Evolutionary conservation across 2,888 invertebrate species (phyloP).

Genomic region (Tridacna gigas): DNA sequence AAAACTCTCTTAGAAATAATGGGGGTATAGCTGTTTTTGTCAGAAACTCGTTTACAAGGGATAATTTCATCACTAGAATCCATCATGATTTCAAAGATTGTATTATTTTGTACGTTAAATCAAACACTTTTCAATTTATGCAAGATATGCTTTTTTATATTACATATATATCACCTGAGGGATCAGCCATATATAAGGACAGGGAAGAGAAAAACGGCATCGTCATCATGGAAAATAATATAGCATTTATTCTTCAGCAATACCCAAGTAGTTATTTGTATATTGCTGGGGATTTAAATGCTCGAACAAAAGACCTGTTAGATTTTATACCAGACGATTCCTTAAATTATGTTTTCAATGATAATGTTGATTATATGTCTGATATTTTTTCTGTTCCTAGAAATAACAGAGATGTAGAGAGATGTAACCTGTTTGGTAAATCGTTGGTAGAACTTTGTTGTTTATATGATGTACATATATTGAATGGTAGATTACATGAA

Average conservation of each 20-base stretch:
- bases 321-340: slow-evolving; percentile 39
- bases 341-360: slow-evolving; percentile 23
- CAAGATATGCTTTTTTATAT: slow-evolving; percentile 26
- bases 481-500: slow-evolving; percentile 26
- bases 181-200: slow-evolving; percentile 31
- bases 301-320: slow-evolving; percentile 35
- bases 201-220: slow-evolving; percentile 36
- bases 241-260: slow-evolving; percentile 14
- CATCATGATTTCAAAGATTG: slow-evolving; percentile 23
- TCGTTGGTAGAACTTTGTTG: slow-evolving; percentile 36
- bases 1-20: slow-evolving; percentile 8
- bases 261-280: slow-evolving; percentile 32
- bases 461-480: slow-evolving; percentile 27
- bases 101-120: slow-evolving; percentile 27
- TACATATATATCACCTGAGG: slow-evolving; percentile 26
- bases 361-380: slow-evolving; percentile 25
- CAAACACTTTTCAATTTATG: slow-evolving; percentile 12
- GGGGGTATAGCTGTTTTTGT: slow-evolving; percentile 32
- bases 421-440: slow-evolving; percentile 27
- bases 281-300: slow-evolving; percentile 42
- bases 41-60: neutral
- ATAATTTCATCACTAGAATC: slow-evolving; percentile 21
- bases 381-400: slow-evolving; percentile 18
- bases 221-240: slow-evolving; percentile 28
- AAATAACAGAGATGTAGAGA: slow-evolving; percentile 27